phyloP scores from a whole-genome alignment of 1,140 invertebrate genomes.

The Melitaea cinxia region DNA sequence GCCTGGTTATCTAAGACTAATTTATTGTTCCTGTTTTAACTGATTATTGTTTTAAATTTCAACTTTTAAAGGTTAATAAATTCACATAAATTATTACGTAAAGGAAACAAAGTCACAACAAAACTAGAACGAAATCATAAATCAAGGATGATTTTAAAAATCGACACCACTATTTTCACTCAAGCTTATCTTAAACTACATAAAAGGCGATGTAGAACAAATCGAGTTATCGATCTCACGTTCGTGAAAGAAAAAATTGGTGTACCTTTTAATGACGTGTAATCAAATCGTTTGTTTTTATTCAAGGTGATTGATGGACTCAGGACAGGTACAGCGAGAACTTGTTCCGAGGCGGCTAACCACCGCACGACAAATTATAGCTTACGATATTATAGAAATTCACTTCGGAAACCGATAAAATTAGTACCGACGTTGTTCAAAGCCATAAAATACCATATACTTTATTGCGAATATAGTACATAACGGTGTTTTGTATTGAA shows the following conservation, averaged over 20 bases:
- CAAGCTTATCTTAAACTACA: neutral
- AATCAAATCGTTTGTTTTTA: conserved; percentile 54
- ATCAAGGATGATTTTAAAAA: no score
- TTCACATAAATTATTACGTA: no score
- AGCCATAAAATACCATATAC: neutral
- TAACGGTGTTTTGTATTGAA: neutral
- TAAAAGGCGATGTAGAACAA: conserved; percentile 1
- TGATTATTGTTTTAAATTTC: no score
- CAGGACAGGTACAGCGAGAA: conserved; percentile 46
- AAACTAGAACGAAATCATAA: no score
- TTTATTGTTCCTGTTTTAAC: no score
- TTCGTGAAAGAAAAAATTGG: conserved; percentile 22
- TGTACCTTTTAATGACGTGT: conserved; percentile 44
- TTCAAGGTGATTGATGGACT: conserved; percentile 51
- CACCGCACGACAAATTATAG: conserved; percentile 36
- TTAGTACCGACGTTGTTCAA: neutral
- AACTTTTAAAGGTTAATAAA: no score
- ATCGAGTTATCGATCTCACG: conserved; percentile 16
- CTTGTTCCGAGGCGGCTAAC: conserved; percentile 36
- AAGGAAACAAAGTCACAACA: no score
- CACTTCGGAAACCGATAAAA: conserved; percentile 5
- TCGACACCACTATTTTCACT: no score
- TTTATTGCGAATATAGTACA: neutral
- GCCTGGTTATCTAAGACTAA: no score
- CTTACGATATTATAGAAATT: conserved; percentile 14